These are phyloP conservation scores for Leptinotarsa tumamoca DNA, from an alignment of 2,888 invertebrate genomes.

Conservation along the genomic window DNA sequence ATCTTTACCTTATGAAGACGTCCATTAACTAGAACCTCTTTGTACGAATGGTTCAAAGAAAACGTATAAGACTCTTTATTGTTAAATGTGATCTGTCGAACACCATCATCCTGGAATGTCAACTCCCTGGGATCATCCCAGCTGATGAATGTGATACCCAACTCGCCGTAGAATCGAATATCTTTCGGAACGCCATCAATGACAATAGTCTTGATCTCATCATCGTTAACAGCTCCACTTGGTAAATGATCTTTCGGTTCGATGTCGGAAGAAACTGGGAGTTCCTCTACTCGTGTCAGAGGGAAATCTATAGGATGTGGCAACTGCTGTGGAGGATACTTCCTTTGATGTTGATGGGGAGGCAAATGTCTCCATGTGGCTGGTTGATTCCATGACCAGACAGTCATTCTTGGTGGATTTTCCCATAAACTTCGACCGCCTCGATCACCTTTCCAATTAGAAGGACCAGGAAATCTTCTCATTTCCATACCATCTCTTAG, in stretches of 20 bases:
- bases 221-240: constrained; percentile 68
- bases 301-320: no score
- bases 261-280: no score
- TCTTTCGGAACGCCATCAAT: constrained; percentile 86
- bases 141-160: constrained; percentile 85
- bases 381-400: no score
- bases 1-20: constrained; percentile 83
- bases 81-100: constrained; percentile 79
- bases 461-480: no score
- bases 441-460: no score
- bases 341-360: no score
- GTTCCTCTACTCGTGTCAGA: no score
- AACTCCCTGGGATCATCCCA: constrained; percentile 90
- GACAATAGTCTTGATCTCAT: constrained; percentile 82
- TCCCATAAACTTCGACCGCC: no score
- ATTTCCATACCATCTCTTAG: no score
- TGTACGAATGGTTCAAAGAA: constrained; percentile 76
- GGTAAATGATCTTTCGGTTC: background rate
- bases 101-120: constrained; percentile 81
- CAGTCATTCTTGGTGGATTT: no score
- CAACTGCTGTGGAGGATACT: no score
- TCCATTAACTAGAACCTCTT: constrained; percentile 80
- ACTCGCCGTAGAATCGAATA: constrained; percentile 87
- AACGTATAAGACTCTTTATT: constrained; percentile 78
- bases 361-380: no score